Base-by-base conservation (phyloP, 2,797 vertebrate species). In the Scolopax bukidnonensis region DNA sequence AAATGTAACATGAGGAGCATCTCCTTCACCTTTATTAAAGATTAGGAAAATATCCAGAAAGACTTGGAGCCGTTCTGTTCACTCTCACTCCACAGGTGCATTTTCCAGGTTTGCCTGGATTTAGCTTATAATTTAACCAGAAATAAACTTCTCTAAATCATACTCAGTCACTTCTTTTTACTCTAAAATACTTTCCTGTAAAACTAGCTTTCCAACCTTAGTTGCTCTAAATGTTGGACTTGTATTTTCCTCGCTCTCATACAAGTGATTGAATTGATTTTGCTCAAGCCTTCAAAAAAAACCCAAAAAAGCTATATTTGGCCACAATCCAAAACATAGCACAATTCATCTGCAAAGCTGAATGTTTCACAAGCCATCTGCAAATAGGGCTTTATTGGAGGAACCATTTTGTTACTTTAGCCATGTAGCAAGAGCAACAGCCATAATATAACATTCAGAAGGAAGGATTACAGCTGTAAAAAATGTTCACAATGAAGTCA, bases 361-460 rank as follows among this genome's bases (percentile, higher is more conserved):
- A 61, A 73, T 16, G 25, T 95, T 96, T 95, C 96, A 97, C 87
- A 93, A 96, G 89, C 95, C 91, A 90, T 81, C 77, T 96, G 93
- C 84, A 96, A 89, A 71, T 11, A 85, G 33, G 21, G 10, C 56
- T 94, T 93, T 90, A 86, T 14, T 86, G 89, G 65, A 74, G 48
- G 38, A 89, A 91, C 80, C 84, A 82, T 95, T 94, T 95, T 94
- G 84, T 91, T 95, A 84, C 87, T 56, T 87, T 73, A 86, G 24
- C 57, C 36, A n/a, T 78, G 30, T 4, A 94, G 91, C 69, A 79
- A 61, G 48, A 75, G 74, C 87, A 91, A 76, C 82, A 93, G 64
- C 73, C 77, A 60, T 56, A 90, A 77, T 47, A 48, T 48, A 93
- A 76, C 84, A 73, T 86, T 68, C 89, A 95, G 84, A 89, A 94